Percentiles rank a stretch among this genome's conserved stretches.
phyloP scores from a whole-genome alignment of 2,888 invertebrate species.

The Chrysopilus asiliformis region DNA sequence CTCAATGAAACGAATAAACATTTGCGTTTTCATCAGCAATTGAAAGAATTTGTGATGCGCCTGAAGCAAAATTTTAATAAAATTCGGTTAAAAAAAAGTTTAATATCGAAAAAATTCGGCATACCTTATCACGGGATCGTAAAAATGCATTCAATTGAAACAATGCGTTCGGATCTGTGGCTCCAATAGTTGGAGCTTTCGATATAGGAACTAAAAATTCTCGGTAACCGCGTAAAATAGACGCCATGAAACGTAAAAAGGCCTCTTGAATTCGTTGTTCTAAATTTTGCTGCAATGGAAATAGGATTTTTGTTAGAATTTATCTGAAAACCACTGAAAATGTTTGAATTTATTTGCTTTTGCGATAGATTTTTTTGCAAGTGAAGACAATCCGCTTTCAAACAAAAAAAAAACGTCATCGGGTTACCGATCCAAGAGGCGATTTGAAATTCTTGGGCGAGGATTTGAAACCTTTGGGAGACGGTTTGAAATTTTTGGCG shows the following conservation, averaged over 20 bases:
- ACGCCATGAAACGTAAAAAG: constrained; percentile 89
- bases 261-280: constrained; percentile 95
- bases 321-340: too few species aligned
- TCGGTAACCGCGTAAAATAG: constrained; percentile 81
- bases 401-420: too few species aligned
- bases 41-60: constrained; percentile 78
- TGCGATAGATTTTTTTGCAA: too few species aligned
- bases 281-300: constrained; percentile 50
- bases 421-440: too few species aligned
- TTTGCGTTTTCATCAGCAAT: constrained; percentile 83
- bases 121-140: constrained; percentile 71
- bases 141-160: constrained; percentile 89
- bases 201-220: constrained; percentile 82
- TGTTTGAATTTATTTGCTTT: too few species aligned
- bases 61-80: constrained; percentile 30
- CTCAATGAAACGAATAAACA: constrained; percentile 97
- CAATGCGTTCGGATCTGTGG: constrained; percentile 88
- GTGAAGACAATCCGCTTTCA: too few species aligned
- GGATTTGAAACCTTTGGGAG: too few species aligned
- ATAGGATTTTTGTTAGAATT: not conserved
- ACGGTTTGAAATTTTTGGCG: too few species aligned
- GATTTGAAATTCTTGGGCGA: too few species aligned
- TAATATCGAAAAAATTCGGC: constrained; percentile 1
- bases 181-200: constrained; percentile 82
- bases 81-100: not conserved